Evolutionary conservation across 2,113 vertebrate genomes (phyloP), one percentile per base, ranked within the genome.

Genomic region (Bubo scandiacus): DNA sequence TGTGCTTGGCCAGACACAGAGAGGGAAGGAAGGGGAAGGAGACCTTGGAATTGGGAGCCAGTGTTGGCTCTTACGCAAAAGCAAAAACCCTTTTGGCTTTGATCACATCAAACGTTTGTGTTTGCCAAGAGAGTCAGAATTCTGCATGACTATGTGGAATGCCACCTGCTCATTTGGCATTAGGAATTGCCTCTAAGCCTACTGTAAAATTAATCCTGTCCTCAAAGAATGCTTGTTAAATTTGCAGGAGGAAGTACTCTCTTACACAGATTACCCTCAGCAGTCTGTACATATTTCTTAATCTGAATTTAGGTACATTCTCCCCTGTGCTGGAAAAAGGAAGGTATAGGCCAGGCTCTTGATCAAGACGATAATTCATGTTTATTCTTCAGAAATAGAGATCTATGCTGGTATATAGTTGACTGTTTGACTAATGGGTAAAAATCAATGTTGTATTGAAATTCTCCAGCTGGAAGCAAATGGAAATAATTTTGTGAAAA

Each of bases 151-250:
- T 92, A 11, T 62, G 74, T 71, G 75, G 49, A 71, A 75, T 72
- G 43, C 77, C 90, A 94, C 81, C 85, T 97, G 94, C 90, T 95
- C 82, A 55, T 91, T 81, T 92, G 77, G 62, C 74, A 88, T 84
- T 89, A 51, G 34, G 38, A 87, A 89, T 32, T 94, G 30, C 13
- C 17, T 51, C 61, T 79, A 79, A 91, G 72, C 86, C 27, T 88
- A 77, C 86, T 83, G 43, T 90, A 93, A 90, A 95, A 79, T 63
- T 93, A 75, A 81, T 77, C 71, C 72, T 66, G 51, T 72, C 42
- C 81, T 94, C 54, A 81, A 73, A 73, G 63, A 67, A 58, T 14
- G 11, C 73, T 59, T 45, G 84, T 38, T 92, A 81, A 84, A 73
- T 83, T 84, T 81, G 59, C 66, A 80, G 72, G 43, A 87, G 63